phyloP scores from a whole-genome alignment of 2,888 invertebrate genomes.

The Sinhomidia bicolor region DNA sequence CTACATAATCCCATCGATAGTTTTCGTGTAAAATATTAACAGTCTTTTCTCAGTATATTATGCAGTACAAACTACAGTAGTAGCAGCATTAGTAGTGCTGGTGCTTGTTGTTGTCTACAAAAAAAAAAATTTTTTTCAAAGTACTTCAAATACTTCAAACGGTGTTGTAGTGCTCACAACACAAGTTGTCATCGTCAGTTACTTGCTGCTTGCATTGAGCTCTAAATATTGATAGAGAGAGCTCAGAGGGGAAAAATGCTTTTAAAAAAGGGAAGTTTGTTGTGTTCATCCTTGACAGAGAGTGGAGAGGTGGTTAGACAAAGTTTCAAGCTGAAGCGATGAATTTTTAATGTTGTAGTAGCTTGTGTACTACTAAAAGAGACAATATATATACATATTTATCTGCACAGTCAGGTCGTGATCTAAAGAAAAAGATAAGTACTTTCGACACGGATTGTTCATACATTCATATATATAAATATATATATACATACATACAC shows the following conservation, averaged over 20 bases:
- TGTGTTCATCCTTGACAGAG: background rate
- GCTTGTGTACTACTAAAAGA: background rate
- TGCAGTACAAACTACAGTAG: too few species aligned
- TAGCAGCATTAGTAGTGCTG: too few species aligned
- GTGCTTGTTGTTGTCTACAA: background rate
- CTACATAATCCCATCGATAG: background rate
- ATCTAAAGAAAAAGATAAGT: too few species aligned
- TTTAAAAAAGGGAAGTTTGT: background rate
- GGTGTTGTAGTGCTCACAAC: background rate
- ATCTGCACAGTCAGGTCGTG: background rate
- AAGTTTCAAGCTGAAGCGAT: background rate
- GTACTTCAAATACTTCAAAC: too few species aligned
- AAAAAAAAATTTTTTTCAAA: background rate
- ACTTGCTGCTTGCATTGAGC: background rate
- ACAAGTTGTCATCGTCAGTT: background rate
- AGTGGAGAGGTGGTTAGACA: background rate
- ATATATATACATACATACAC: background rate
- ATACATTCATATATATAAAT: too few species aligned
- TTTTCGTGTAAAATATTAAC: constrained; percentile 8
- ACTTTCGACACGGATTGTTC: too few species aligned
- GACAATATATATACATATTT: background rate
- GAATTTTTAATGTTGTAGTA: background rate
- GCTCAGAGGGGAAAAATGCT: background rate
- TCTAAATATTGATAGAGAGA: constrained; percentile 6
- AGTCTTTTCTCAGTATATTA: background rate